A percentile compares a stretch with the other conserved stretches of the same genome.
Evolutionary conservation across 2,113 vertebrate genomes (phyloP).

Genomic region (Xiphias gladius): DNA sequence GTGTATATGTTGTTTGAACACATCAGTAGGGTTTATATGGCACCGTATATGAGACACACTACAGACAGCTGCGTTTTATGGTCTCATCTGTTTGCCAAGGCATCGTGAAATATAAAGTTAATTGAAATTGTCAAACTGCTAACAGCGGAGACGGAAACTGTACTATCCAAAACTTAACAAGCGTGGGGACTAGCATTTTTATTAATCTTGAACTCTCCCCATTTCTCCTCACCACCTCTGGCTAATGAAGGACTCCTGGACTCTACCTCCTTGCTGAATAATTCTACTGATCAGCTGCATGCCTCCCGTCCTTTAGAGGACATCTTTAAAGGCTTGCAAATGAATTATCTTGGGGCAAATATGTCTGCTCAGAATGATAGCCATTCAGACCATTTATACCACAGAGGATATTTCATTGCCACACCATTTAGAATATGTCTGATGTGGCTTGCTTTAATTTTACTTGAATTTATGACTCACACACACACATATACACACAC

Average conservation of each 20-base stretch:
- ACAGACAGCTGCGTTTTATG: too few species aligned
- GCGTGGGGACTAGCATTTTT: background rate
- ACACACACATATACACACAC: background rate
- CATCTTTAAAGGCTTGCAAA: slow-evolving; percentile 66
- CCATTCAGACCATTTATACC: slow-evolving; percentile 10
- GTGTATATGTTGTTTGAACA: too few species aligned
- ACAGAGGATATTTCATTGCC: slow-evolving; percentile 44
- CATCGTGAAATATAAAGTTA: background rate
- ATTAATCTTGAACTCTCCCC: background rate
- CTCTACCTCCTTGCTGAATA: slow-evolving; percentile 6
- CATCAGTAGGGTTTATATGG: too few species aligned
- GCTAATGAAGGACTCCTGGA: background rate
- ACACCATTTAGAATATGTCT: slow-evolving; percentile 61
- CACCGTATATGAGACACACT: too few species aligned
- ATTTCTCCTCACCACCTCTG: slow-evolving; percentile 8
- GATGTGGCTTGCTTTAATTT: slow-evolving; percentile 61
- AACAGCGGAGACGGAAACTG: too few species aligned
- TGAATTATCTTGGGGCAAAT: slow-evolving; percentile 33
- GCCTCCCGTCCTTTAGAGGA: slow-evolving; percentile 39
- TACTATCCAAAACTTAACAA: background rate
- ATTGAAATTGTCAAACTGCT: background rate
- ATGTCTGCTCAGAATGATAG: slow-evolving; percentile 42
- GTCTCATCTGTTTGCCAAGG: too few species aligned
- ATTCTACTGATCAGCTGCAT: slow-evolving; percentile 23
- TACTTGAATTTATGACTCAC: slow-evolving; percentile 31